A percentile compares a stretch with the other conserved stretches of the same genome.
These are phyloP conservation scores for Stenodera caucasica DNA, from an alignment of 2,888 invertebrate genomes.

Conservation along the genomic window DNA sequence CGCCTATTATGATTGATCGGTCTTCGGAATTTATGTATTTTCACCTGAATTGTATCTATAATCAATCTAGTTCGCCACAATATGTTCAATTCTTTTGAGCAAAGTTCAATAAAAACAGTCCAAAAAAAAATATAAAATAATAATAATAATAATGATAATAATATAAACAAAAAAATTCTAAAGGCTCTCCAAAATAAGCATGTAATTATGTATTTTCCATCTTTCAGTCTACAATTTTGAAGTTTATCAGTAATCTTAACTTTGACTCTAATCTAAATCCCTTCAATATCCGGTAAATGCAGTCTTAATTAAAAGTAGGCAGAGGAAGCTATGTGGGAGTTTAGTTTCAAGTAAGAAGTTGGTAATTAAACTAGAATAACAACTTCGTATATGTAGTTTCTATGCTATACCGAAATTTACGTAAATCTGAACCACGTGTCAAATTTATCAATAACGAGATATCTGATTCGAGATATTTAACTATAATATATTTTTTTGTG, in stretches of 20 bases:
- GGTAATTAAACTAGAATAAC: conserved; percentile 3
- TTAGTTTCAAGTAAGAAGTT: conserved; percentile 2
- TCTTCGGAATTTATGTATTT: background rate
- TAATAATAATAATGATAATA: no score
- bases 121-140: no score
- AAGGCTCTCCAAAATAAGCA: no score
- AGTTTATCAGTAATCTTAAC: conserved; percentile 8
- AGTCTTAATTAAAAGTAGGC: conserved; percentile 11
- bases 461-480: no score
- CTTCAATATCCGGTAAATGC: conserved; percentile 11
- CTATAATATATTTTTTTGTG: no score
- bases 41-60: background rate
- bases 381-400: background rate
- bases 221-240: background rate
- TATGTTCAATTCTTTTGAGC: background rate
- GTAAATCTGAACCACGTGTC: no score
- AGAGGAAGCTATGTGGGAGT: background rate
- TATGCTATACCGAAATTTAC: no score
- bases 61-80: background rate
- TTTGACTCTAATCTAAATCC: background rate
- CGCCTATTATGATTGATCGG: background rate
- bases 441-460: no score
- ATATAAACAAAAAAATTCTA: no score
- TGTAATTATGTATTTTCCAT: no score
- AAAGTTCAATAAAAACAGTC: no score